Base-by-base conservation (phyloP, 2,113 vertebrate species). In the Pterophyllum scalare region DNA sequence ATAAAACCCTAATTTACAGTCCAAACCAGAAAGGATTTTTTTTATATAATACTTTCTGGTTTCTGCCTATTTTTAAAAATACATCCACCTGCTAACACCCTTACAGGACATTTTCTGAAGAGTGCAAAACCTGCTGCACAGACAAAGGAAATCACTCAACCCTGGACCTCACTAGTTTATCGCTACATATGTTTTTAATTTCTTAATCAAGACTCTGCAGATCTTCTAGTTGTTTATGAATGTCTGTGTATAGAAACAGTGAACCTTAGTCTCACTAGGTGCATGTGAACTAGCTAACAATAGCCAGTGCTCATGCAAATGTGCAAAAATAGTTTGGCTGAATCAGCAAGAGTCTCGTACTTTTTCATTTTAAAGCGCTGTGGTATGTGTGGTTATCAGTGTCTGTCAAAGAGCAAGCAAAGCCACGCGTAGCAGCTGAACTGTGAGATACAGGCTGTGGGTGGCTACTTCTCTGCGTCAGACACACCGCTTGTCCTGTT, bases 361-460 rank as follows among this genome's bases (percentile, higher is more conserved):
- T 65, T 28, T 67, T 20, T 67, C 22, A 57, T 56, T 65, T 65
- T 8, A 15, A 67, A 70, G 62, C 3, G 31, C 12, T 70, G 33
- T 0, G 3, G 65, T 61, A 19, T 64, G 61, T 60, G 31, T 33
- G 28, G 35, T 28, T 26, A 17, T 65, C 24, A 52, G 0, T 60
- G 35, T 14, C 9, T 82, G 38, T 31, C 52, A 79, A 83, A 77
- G 24, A 67, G 49, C 15, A 65, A 79, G 75, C 5, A 26, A 86
- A 76, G 54, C 78, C 82, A 70, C 75, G 72, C 20, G 28, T 13
- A 54, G 77, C 14, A 31, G 28, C 20, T 49, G 7, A 40, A 49
- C 49, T 24, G 33, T 28, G 43, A 88, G 3, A 80, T 26, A 49
- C 40, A 72, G 61, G 61, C 24, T 88, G 84, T 64, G 86, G 90